Conservation (phyloP, 2,888 invertebrate genomes). For the Calameuta pallipes region DNA sequence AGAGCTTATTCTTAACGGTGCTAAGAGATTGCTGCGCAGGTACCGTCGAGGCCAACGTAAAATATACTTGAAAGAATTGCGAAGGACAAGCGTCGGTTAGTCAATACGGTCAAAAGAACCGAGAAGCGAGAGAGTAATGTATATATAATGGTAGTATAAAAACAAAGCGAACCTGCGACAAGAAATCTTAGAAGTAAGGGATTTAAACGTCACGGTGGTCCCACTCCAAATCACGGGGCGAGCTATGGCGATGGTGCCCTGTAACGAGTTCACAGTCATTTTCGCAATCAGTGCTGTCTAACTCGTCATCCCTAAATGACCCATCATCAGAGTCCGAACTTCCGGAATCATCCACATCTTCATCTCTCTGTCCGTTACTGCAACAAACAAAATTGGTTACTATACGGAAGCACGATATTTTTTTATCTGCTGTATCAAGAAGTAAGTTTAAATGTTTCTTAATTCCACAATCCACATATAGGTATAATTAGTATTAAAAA, state of each 20-base stretch:
- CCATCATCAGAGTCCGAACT: conserved; percentile 64
- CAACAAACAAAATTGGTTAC: too few species aligned
- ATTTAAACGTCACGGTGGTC: conserved; percentile 64
- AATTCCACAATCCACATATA: too few species aligned
- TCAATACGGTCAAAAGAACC: conserved; percentile 28
- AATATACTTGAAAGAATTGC: too few species aligned
- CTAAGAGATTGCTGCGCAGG: too few species aligned
- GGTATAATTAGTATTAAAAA: too few species aligned
- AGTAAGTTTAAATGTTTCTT: too few species aligned
- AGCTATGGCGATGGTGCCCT: conserved; percentile 48
- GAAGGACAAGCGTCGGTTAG: too few species aligned
- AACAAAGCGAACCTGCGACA: not conserved
- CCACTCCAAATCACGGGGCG: conserved; percentile 63
- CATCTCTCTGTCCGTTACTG: conserved; percentile 48
- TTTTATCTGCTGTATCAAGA: too few species aligned
- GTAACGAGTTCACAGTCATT: conserved; percentile 59
- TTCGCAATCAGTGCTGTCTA: conserved; percentile 62
- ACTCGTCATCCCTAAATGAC: conserved; percentile 62
- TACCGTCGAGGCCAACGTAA: too few species aligned
- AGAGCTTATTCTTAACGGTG: too few species aligned
- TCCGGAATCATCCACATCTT: conserved; percentile 60
- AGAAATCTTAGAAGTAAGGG: not conserved
- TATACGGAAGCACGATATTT: too few species aligned
- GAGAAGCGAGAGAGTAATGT: conserved; percentile 26
- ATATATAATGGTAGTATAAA: not conserved